Percentiles rank a stretch among this genome's conserved stretches.
Evolutionary conservation across 2,113 vertebrate genomes (phyloP).

Genomic region (Conger conger): DNA sequence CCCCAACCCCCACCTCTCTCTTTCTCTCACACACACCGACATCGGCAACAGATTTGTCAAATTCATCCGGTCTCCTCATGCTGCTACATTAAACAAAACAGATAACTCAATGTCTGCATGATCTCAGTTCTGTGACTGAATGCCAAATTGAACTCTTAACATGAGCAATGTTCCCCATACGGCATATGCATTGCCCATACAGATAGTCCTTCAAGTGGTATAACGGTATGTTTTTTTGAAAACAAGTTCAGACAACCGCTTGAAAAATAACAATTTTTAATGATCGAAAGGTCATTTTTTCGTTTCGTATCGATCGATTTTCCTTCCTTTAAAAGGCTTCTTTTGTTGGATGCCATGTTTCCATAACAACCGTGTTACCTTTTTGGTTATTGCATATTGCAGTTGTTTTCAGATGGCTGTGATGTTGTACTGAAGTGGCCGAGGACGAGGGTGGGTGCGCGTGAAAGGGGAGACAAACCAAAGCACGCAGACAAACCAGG

Average conservation of each 20-base stretch:
- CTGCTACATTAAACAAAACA: not conserved
- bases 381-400: constrained; percentile 57
- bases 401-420: constrained; percentile 52
- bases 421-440: constrained; percentile 63
- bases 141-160: not conserved
- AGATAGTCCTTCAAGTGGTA: not conserved
- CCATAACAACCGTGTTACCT: constrained; percentile 75
- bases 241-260: not conserved
- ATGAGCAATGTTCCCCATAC: not conserved
- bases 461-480: constrained; percentile 42
- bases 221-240: not conserved
- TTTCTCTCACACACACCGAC: constrained; percentile 44
- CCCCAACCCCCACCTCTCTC: constrained; percentile 30
- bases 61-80: not conserved
- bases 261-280: not conserved
- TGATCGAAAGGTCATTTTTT: constrained; percentile 37
- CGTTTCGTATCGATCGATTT: constrained; percentile 20
- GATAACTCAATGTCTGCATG: not conserved
- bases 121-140: not conserved
- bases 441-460: constrained; percentile 39
- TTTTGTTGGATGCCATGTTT: constrained; percentile 74
- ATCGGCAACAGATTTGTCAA: not conserved
- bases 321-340: constrained; percentile 22
- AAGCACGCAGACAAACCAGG: constrained; percentile 17
- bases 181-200: not conserved